Evolutionary conservation across 2,888 invertebrate species (phyloP), one percentile per base, ranked within the genome.

Genomic region (Pinctada fucata): DNA sequence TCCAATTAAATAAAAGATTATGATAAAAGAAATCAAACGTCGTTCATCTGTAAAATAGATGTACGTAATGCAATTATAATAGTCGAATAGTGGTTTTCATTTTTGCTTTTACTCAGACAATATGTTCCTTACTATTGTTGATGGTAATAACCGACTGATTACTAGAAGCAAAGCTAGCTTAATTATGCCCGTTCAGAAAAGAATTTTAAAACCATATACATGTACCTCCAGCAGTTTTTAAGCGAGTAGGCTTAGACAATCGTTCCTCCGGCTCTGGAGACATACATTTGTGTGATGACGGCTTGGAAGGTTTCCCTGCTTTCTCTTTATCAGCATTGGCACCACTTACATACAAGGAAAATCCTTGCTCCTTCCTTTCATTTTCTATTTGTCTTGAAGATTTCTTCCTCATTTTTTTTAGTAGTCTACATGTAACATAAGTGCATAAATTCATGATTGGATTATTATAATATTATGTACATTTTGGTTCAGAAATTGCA

Each of bases 361-460:
- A 92, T 1, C 92, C 92, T 76, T 92, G 90, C 81, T 92, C 92
- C 77, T 90, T 91, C 68, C 88, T 83, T 80, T 92, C 92, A 64
- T 90, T 72, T 45, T 90, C 89, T 51, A 90, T 88, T 80, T 91
- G 88, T 69, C 83, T 82, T 58, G 84, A 85, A 78, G 88, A 86
- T 76, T 92, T 92, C 79, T 86, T 83, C 48, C 90, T 83, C 50
- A 92, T 79, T 72, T 87, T 86, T 79, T 89, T 90, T 50, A 90
- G 72, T 64, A 90, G 76, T 76, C 92, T 92, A 81, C 51, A 68
- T 69, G 10, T 16, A 51, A 48, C 10, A 72, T 51, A 16, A 16
- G 16, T 0, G 31, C 67, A 0, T 10, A 47, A 48, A 16, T 51
- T 6, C 4, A 13, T 63, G 2, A 13, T 16, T 47, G 45, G 45